Conservation (phyloP, 64 coral and sea anemone genomes). For the Acropora yongei region DNA sequence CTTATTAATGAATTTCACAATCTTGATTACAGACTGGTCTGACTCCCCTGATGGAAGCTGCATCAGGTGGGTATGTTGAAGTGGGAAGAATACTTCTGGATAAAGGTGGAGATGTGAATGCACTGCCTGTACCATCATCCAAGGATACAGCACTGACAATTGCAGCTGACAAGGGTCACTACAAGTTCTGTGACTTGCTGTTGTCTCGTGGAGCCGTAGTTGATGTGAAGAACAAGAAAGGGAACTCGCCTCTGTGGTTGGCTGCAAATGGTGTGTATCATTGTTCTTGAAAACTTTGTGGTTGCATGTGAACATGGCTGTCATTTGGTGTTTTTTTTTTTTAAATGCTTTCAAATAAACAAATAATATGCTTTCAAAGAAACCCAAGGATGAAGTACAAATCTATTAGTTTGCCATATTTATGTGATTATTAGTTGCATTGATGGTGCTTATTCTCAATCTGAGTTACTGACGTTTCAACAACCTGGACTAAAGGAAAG, state of each 20-base stretch:
- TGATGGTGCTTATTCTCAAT: too few species aligned
- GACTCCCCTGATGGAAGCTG: slow-evolving; percentile 96
- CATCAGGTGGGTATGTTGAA: slow-evolving; percentile 96
- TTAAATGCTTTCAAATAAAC: too few species aligned
- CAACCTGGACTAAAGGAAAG: too few species aligned
- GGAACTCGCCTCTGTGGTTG: slow-evolving; percentile 93
- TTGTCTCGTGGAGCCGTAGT: slow-evolving; percentile 91
- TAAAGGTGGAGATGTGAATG: slow-evolving; percentile 95
- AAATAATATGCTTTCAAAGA: too few species aligned
- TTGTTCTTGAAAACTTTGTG: not conserved
- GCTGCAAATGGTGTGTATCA: slow-evolving; percentile 88
- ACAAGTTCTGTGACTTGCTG: slow-evolving; percentile 96
- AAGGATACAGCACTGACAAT: slow-evolving; percentile 97
- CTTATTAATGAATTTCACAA: not conserved
- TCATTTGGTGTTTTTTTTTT: not conserved
- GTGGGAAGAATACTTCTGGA: slow-evolving; percentile 95
- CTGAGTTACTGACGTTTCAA: too few species aligned
- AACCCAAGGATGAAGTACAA: too few species aligned
- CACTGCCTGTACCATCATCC: slow-evolving; percentile 95
- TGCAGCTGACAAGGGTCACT: slow-evolving; percentile 98
- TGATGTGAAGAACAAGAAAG: slow-evolving; percentile 98
- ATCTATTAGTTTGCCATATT: too few species aligned
- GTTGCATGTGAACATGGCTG: not conserved
- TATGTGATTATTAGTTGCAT: too few species aligned
- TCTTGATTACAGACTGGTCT: slow-evolving; percentile 81